These are phyloP conservation scores for Dreissena rostriformis DNA, from an alignment of 1,140 invertebrate species.

Conservation along the genomic window DNA sequence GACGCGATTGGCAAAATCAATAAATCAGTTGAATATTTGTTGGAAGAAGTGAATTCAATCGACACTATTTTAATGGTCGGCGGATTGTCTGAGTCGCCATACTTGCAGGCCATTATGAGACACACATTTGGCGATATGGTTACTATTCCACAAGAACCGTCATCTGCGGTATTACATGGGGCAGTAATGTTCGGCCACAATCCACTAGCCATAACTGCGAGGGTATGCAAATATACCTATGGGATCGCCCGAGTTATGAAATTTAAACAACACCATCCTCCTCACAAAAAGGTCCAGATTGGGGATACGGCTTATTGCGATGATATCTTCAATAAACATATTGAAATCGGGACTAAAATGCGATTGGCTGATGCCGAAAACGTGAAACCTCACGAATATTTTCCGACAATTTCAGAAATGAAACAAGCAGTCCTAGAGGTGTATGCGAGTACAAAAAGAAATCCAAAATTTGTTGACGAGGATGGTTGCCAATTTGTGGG, in stretches of 20 bases:
- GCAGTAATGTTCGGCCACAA: conserved; percentile 61
- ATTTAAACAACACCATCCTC: conserved; percentile 34
- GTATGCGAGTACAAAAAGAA: conserved; percentile 35
- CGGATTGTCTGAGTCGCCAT: conserved; percentile 59
- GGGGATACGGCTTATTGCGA: conserved; percentile 49
- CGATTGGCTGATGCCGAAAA: conserved; percentile 37
- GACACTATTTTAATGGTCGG: conserved; percentile 54
- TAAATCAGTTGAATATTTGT: not conserved
- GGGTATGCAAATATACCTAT: conserved; percentile 59
- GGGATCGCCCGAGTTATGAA: conserved; percentile 44
- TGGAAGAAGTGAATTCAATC: conserved; percentile 16
- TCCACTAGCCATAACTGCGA: conserved; percentile 40
- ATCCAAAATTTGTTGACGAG: conserved; percentile 52
- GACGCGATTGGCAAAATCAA: not conserved
- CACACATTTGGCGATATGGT: conserved; percentile 47
- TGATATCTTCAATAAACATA: conserved; percentile 60
- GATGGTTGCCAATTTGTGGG: conserved; percentile 35
- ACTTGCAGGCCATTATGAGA: conserved; percentile 48
- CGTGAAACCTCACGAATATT: conserved; percentile 53
- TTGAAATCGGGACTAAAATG: conserved; percentile 54
- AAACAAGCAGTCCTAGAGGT: conserved; percentile 54
- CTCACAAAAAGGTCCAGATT: conserved; percentile 31
- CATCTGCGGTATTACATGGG: conserved; percentile 58
- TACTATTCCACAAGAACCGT: conserved; percentile 49
- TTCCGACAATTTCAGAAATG: conserved; percentile 34